Percentiles rank a stretch among this genome's conserved stretches.
These are phyloP conservation scores for Parazoanthus atlanticus DNA, from an alignment of 92 coral and sea anemone species.

Conservation along the genomic window DNA sequence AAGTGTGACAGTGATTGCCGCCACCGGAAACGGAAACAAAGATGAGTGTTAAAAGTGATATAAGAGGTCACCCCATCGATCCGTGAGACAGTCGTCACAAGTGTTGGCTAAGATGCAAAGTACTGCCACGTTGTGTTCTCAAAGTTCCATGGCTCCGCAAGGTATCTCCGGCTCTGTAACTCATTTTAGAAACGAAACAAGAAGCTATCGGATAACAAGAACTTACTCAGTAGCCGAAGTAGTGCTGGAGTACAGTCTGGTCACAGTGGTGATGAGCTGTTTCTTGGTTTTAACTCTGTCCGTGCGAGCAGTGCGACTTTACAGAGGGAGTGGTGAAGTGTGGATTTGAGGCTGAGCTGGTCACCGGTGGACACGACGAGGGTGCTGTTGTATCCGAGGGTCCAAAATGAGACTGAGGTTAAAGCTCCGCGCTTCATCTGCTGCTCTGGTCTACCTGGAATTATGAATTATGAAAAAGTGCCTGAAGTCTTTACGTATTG, in stretches of 20 bases:
- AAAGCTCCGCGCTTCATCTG: too few species aligned
- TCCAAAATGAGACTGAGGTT: not conserved
- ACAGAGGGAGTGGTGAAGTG: not conserved
- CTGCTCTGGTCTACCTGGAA: not conserved
- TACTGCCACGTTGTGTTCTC: not conserved
- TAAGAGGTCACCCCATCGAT: not conserved
- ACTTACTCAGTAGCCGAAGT: constrained; percentile 28
- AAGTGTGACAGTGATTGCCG: not conserved
- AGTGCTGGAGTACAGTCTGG: constrained; percentile 6
- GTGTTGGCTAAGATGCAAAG: not conserved
- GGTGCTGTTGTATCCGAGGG: not conserved
- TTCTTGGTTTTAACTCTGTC: not conserved
- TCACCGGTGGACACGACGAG: not conserved
- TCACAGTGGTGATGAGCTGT: not conserved
- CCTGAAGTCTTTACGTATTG: not conserved
- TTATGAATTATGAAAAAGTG: too few species aligned
- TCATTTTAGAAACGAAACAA: not conserved
- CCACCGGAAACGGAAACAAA: not conserved
- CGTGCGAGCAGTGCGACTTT: not conserved
- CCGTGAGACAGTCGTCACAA: not conserved
- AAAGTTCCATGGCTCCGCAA: not conserved
- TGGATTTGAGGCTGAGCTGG: not conserved
- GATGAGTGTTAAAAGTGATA: not conserved
- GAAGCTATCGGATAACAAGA: not conserved
- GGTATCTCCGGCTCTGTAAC: not conserved